Base-by-base conservation (phyloP, 2,797 vertebrate species). In the Manis javanica region DNA sequence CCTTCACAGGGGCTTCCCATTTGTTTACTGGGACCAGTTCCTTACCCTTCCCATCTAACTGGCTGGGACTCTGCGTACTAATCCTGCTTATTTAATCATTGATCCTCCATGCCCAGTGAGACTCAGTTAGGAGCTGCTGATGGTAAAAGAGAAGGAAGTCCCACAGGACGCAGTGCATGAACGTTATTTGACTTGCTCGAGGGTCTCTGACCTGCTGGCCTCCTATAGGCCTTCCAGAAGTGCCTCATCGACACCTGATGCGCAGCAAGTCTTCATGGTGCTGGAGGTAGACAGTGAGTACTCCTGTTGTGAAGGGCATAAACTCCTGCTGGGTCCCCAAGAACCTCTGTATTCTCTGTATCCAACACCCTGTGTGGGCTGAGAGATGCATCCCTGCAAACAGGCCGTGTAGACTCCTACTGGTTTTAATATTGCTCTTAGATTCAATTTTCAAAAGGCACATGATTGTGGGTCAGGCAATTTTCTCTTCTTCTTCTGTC, bases 91-190 rank as follows among this genome's bases (percentile, higher is more conserved):
- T 46, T 90, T 37, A 34, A 61, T 59, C 14, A 37, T 61, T n/a
- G 49, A 42, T 63, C 14, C 9, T 31, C 42, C n/a, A 11, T 24
- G 53, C 4, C 7, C 0, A 10, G 53, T 0, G 77, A 99, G 99
- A 97, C 98, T 99, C 49, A 99, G 98, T 90, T 98, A 92, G 92
- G 99, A 99, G 97, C 99, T 99, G 15, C 99, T 99, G 90, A 98
- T 99, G 97, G 98, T 99, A 84, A 98, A 99, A 85, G 95, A 99
- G 95, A 99, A 99, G 23, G 98, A 99, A 95, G 98, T 98, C 42
- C 98, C 99, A 14, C 98, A 98, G 23, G 97, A 98, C 1, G 99
- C 99, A 96, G 98, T 99, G 5, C 98, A 98, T 90, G 99, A 98
- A 95, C 97, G 97, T 39, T 98, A 98, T 0, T 98, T 99, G 97